phyloP scores from a whole-genome alignment of 2,888 invertebrate species.

The Serripes groenlandicus region DNA sequence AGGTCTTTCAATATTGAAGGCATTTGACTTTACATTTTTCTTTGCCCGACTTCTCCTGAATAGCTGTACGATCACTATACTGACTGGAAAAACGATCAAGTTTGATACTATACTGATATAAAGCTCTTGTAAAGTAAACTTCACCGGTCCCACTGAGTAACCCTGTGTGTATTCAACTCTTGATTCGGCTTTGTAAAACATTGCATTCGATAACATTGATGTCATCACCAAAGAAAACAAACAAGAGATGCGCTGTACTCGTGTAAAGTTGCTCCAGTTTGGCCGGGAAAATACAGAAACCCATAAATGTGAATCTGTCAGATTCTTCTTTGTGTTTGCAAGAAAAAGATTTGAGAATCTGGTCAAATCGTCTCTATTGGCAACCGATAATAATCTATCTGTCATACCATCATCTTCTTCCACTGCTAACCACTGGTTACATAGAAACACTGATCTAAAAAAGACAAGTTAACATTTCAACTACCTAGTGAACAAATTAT shows the following conservation, averaged over 20 bases:
- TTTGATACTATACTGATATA: slow-evolving; percentile 71
- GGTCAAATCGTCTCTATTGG: slow-evolving; percentile 68
- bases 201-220: slow-evolving; percentile 72
- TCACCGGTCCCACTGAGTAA: slow-evolving; percentile 67
- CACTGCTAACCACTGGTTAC: slow-evolving; percentile 71
- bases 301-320: slow-evolving; percentile 73
- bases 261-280: slow-evolving; percentile 69
- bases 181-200: slow-evolving; percentile 66
- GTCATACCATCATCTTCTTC: slow-evolving; percentile 70
- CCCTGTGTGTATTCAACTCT: slow-evolving; percentile 60
- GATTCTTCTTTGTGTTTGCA: slow-evolving; percentile 67
- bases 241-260: slow-evolving; percentile 68
- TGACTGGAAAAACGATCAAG: slow-evolving; percentile 66
- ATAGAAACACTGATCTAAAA: slow-evolving; percentile 78
- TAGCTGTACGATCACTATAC: slow-evolving; percentile 61
- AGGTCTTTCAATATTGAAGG: slow-evolving; percentile 52
- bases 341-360: slow-evolving; percentile 70
- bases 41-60: slow-evolving; percentile 69
- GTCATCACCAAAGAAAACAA: slow-evolving; percentile 69
- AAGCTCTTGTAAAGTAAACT: slow-evolving; percentile 65
- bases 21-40: slow-evolving; percentile 62
- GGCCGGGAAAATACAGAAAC: slow-evolving; percentile 72
- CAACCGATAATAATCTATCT: slow-evolving; percentile 69
- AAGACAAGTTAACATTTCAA: background rate
- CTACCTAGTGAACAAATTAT: too few relatives aligned